These are phyloP conservation scores for Proisotoma minuta DNA, from an alignment of 2,888 invertebrate genomes.

Conservation along the genomic window DNA sequence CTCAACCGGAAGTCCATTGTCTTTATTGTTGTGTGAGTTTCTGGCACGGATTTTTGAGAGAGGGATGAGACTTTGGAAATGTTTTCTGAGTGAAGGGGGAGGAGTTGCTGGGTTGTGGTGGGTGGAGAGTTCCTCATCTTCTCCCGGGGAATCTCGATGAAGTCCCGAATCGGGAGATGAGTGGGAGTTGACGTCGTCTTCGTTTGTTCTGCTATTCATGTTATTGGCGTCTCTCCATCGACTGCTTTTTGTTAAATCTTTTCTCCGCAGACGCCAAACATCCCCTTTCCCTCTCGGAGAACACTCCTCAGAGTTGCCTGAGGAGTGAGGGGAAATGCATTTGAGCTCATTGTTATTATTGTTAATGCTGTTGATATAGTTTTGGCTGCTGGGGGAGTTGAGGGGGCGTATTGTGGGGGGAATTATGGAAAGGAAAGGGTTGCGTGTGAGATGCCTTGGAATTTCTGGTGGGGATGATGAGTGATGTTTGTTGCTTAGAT, in stretches of 20 bases:
- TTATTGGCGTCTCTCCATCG: constrained; percentile 39
- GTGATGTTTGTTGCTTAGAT: constrained; percentile 45
- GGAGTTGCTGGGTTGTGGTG: constrained; percentile 13
- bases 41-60: constrained; percentile 45
- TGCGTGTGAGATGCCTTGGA: constrained; percentile 24
- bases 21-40: constrained; percentile 36
- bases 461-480: constrained; percentile 8
- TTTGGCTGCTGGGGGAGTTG: constrained; percentile 30
- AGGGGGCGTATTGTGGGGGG: constrained; percentile 32
- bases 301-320: constrained; percentile 3
- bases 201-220: no score
- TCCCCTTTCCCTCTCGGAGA: constrained; percentile 6
- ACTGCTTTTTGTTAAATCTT: constrained; percentile 6
- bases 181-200: constrained; percentile 38
- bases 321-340: constrained; percentile 10
- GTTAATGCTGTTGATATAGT: constrained; percentile 30
- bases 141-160: constrained; percentile 47
- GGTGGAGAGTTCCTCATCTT: constrained; percentile 44
- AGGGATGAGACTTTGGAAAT: constrained; percentile 43
- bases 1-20: constrained; percentile 20
- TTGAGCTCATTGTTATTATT: constrained; percentile 35
- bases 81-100: constrained; percentile 36
- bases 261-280: not conserved
- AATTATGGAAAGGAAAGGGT: constrained; percentile 25
- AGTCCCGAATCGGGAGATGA: constrained; percentile 47